Percentiles rank a stretch among this genome's conserved stretches.
These are phyloP conservation scores for Datnioides undecimradiatus DNA, from an alignment of 2,113 vertebrate species.

Conservation along the genomic window DNA sequence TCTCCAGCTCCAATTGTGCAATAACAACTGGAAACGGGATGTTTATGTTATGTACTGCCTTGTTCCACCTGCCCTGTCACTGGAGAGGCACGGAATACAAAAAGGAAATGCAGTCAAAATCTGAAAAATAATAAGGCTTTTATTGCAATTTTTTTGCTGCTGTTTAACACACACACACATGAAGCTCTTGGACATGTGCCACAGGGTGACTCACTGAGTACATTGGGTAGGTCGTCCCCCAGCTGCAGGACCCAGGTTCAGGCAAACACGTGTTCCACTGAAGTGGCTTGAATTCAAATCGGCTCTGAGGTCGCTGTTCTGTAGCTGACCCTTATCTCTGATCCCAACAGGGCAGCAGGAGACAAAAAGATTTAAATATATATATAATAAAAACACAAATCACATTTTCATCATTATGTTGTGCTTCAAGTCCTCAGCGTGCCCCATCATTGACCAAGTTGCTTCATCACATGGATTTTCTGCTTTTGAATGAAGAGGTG, in stretches of 20 bases:
- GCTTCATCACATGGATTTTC: slow-evolving; percentile 19
- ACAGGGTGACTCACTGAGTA: neutral
- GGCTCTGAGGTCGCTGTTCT: neutral
- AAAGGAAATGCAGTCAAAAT: neutral
- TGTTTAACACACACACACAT: neutral
- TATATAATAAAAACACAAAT: neutral
- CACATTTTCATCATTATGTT: slow-evolving; percentile 13
- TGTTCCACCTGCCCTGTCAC: slow-evolving; percentile 31
- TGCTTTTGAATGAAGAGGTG: slow-evolving; percentile 54
- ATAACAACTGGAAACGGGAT: slow-evolving; percentile 54
- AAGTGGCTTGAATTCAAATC: slow-evolving; percentile 31
- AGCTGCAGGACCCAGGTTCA: slow-evolving; percentile 12
- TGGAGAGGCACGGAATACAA: slow-evolving; percentile 14
- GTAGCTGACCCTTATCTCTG: slow-evolving; percentile 23
- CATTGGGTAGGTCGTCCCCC: neutral
- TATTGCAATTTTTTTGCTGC: too few species aligned
- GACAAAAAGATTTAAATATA: neutral
- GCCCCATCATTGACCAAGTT: slow-evolving; percentile 18
- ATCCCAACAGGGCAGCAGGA: neutral
- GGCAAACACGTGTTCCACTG: neutral
- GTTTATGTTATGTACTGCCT: slow-evolving; percentile 27
- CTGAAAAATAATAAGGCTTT: too few species aligned
- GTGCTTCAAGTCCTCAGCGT: neutral
- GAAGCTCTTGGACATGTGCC: neutral
- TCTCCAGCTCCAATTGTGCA: slow-evolving; percentile 25